A percentile compares a stretch with the other conserved stretches of the same genome.
phyloP scores from a whole-genome alignment of 2,888 invertebrate species.

The Thecophora atra region DNA sequence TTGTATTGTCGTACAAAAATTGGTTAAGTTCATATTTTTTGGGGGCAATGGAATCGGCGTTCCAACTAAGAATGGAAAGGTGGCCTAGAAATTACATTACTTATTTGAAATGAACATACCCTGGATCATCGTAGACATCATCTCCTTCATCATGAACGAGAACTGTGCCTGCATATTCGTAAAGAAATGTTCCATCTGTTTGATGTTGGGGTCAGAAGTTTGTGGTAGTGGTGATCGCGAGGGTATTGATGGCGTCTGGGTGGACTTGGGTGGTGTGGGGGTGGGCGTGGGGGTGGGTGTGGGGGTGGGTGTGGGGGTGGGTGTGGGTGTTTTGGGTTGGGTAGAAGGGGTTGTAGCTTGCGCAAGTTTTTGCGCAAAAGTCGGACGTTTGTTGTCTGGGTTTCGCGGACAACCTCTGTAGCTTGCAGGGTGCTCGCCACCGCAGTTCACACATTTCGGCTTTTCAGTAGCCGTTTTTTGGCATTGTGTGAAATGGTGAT shows the following conservation, averaged over 20 bases:
- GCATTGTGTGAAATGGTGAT: too few species aligned
- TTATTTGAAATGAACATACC: neutral
- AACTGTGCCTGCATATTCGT: neutral
- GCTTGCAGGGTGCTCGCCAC: too few species aligned
- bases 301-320: too few species aligned
- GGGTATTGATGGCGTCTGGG: too few species aligned
- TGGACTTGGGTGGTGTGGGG: too few species aligned
- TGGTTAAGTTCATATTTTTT: constrained; percentile 6
- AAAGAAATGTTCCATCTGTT: neutral
- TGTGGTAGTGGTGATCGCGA: too few species aligned
- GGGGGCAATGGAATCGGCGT: neutral
- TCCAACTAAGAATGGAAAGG: neutral
- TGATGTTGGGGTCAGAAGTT: neutral
- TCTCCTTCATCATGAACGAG: neutral
- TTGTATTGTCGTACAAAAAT: neutral
- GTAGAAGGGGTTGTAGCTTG: neutral
- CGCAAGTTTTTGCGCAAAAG: neutral
- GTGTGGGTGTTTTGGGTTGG: too few species aligned
- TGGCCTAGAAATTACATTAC: neutral
- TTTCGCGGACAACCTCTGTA: too few species aligned
- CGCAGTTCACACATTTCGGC: too few species aligned
- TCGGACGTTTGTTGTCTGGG: too few species aligned
- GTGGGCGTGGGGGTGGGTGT: too few species aligned
- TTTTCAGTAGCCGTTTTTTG: too few species aligned
- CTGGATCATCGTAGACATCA: neutral